These are phyloP conservation scores for Drosophila tristis DNA, from an alignment of 1,140 invertebrate genomes.

Conservation along the genomic window DNA sequence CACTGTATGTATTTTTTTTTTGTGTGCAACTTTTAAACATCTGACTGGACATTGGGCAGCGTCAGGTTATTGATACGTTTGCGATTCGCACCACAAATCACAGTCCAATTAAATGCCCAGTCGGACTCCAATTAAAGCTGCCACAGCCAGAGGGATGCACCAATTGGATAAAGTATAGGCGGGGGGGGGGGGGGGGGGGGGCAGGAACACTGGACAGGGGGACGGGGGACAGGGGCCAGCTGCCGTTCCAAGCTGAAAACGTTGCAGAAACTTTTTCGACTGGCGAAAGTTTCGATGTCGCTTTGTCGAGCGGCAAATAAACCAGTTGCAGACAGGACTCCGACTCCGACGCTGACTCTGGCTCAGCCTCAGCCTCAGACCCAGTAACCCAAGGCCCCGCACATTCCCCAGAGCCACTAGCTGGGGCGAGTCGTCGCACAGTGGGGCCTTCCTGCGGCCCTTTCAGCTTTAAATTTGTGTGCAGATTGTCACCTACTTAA, in stretches of 20 bases:
- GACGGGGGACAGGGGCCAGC: constrained; percentile 18
- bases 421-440: too few species aligned
- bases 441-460: too few species aligned
- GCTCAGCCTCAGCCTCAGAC: not conserved
- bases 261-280: constrained; percentile 65
- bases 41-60: not conserved
- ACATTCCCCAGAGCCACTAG: not conserved
- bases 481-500: too few species aligned
- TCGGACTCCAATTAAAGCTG: constrained; percentile 73
- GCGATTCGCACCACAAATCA: constrained; percentile 72
- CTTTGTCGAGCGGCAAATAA: constrained; percentile 57
- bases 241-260: constrained; percentile 48
- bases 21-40: constrained; percentile 11
- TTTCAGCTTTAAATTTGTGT: too few species aligned
- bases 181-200: too few species aligned
- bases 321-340: constrained; percentile 30
- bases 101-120: constrained; percentile 75
- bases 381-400: not conserved
- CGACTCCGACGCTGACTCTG: not conserved
- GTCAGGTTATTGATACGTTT: constrained; percentile 65
- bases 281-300: constrained; percentile 61
- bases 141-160: constrained; percentile 40
- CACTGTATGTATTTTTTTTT: constrained; percentile 1
- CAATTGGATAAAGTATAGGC: constrained; percentile 15
- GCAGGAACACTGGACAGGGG: not conserved